Evolutionary conservation across 2,888 invertebrate species (phyloP).

Genomic region (Heteromyza rotundicornis): DNA sequence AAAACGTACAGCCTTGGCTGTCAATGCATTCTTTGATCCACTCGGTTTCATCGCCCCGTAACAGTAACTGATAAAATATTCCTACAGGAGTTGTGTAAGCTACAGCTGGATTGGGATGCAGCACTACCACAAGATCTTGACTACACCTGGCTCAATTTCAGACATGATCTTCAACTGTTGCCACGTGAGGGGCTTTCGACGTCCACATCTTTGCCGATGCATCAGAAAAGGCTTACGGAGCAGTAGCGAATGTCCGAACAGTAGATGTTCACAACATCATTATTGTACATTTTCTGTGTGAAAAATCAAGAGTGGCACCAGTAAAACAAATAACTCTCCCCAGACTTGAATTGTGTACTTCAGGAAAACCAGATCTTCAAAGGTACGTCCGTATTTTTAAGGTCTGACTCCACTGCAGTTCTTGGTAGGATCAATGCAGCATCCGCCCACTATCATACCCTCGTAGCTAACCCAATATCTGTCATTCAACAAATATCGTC

Average conservation of each 20-base stretch:
- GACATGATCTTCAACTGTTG: neutral
- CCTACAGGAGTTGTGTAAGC: neutral
- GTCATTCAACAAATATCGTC: neutral
- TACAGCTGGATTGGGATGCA: neutral
- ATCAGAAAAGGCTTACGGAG: slow-evolving; percentile 25
- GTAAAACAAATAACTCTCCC: neutral
- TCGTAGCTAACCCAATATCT: slow-evolving; percentile 4
- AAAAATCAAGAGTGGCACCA: neutral
- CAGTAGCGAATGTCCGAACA: slow-evolving; percentile 14
- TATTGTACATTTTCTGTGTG: neutral
- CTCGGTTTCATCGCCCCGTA: neutral
- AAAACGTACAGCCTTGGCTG: neutral
- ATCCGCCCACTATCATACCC: neutral
- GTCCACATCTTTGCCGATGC: slow-evolving; percentile 28
- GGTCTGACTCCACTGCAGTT: neutral
- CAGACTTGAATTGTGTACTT: neutral
- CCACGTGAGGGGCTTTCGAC: slow-evolving; percentile 13
- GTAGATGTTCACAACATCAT: neutral
- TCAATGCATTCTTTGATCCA: neutral
- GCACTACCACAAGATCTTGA: neutral
- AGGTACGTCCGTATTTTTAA: neutral
- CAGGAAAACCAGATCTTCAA: neutral
- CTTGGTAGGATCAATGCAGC: neutral
- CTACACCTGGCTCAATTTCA: neutral
- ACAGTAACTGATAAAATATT: neutral